These are phyloP conservation scores for Chaenodraco wilsoni DNA, from an alignment of 2,797 vertebrate species.

Conservation along the genomic window DNA sequence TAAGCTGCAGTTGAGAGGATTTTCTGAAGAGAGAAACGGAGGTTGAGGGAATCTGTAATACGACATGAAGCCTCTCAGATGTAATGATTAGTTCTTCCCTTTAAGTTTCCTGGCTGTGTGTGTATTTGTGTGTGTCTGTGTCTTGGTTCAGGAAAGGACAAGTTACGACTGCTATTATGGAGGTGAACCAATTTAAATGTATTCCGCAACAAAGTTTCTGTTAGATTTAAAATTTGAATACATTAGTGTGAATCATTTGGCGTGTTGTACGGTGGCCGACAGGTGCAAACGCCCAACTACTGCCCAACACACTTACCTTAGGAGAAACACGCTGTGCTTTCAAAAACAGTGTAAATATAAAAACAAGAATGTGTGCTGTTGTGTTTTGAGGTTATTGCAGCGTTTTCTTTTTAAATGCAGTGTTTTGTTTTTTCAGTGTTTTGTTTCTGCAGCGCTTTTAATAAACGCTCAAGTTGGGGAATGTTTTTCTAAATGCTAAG, in stretches of 20 bases:
- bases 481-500: too few species aligned
- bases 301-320: too few species aligned
- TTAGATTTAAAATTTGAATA: neutral
- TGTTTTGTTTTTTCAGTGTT: too few species aligned
- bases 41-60: constrained; percentile 45
- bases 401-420: too few species aligned
- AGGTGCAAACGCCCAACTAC: too few species aligned
- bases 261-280: too few species aligned
- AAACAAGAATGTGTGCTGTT: too few species aligned
- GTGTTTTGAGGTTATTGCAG: too few species aligned
- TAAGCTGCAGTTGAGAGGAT: constrained; percentile 26
- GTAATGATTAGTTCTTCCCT: constrained; percentile 42
- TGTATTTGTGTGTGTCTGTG: neutral
- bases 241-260: neutral
- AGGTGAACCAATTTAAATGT: neutral
- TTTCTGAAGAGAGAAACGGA: constrained; percentile 36
- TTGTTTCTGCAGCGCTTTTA: too few species aligned
- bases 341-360: too few species aligned
- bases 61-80: constrained; percentile 51
- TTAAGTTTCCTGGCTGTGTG: constrained; percentile 24
- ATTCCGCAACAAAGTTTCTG: neutral
- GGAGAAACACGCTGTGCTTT: too few species aligned
- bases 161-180: neutral
- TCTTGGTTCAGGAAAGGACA: constrained; percentile 33
- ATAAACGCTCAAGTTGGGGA: too few species aligned